Evolutionary conservation across 2,888 invertebrate genomes (phyloP).

Genomic region (Rhamphomyia laevipes): DNA sequence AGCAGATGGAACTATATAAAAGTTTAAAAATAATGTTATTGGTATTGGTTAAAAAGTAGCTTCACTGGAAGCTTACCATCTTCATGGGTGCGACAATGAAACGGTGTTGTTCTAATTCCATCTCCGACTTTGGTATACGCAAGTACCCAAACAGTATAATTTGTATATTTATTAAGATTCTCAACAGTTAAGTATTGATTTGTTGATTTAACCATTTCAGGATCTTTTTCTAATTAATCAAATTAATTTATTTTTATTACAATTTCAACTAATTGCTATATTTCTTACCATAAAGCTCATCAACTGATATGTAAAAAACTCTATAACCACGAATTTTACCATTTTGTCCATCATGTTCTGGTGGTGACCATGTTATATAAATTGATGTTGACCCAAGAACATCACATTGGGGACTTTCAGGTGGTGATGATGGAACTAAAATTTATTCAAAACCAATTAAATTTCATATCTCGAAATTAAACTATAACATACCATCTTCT

Average conservation of each 20-base stretch:
- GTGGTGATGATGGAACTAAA: conserved; percentile 74
- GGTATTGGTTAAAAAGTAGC: conserved; percentile 12
- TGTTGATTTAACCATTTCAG: conserved; percentile 56
- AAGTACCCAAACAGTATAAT: conserved; percentile 82
- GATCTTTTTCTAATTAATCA: conserved; percentile 49
- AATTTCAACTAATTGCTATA: conserved; percentile 18
- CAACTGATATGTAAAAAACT: conserved; percentile 66
- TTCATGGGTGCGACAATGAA: conserved; percentile 80
- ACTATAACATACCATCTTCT: conserved; percentile 58
- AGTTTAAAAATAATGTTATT: conserved; percentile 9
- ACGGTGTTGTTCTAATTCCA: conserved; percentile 70
- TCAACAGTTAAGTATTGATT: conserved; percentile 46
- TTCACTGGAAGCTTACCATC: conserved; percentile 63
- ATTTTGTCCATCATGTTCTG: conserved; percentile 68
- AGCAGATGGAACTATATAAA: conserved; percentile 64
- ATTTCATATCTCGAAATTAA: background rate
- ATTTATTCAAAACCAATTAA: too few relatives aligned
- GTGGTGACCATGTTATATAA: conserved; percentile 77
- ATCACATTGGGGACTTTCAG: conserved; percentile 69
- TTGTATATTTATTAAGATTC: conserved; percentile 72
- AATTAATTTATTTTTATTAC: background rate
- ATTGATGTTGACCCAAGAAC: conserved; percentile 74
- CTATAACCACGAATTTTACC: conserved; percentile 77
- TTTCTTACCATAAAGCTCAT: conserved; percentile 62
- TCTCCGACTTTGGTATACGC: conserved; percentile 85